Percentiles rank a stretch among this genome's conserved stretches.
Conservation (phyloP, 1,140 invertebrate genomes). For the Drosophila lini region DNA sequence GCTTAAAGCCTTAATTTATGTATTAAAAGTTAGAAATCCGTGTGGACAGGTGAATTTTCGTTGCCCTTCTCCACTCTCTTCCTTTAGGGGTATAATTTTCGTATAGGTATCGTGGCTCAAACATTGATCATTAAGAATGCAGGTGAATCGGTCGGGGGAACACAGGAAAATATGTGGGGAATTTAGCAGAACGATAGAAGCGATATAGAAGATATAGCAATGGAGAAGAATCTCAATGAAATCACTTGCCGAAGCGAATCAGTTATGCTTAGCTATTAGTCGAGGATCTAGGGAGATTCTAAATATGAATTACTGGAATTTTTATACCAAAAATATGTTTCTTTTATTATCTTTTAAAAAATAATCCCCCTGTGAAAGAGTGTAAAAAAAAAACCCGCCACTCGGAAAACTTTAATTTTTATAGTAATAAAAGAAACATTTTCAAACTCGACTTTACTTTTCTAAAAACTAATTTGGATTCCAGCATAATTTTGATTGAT, state of each 20-base stretch:
- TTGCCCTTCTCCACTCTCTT: slow-evolving; percentile 5
- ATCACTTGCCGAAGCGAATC: slow-evolving; percentile 10
- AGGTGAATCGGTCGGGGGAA: slow-evolving; percentile 20
- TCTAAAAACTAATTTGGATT: not conserved
- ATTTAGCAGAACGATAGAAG: slow-evolving; percentile 1
- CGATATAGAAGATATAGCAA: not conserved
- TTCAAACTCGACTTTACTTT: not conserved
- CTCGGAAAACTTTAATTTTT: too few species aligned
- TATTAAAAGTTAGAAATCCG: slow-evolving; percentile 82
- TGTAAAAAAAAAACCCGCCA: too few species aligned
- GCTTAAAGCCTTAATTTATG: slow-evolving; percentile 77
- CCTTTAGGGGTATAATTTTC: slow-evolving; percentile 57
- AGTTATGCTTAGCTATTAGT: not conserved
- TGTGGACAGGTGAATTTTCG: slow-evolving; percentile 77
- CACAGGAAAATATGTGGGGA: slow-evolving; percentile 32
- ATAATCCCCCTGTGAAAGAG: too few species aligned
- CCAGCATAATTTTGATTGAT: not conserved
- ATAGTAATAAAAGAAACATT: too few species aligned
- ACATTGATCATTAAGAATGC: slow-evolving; percentile 48
- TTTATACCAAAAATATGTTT: too few species aligned
- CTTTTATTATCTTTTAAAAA: too few species aligned
- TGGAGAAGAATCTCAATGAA: slow-evolving; percentile 21
- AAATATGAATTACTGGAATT: not conserved
- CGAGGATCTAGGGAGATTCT: too few species aligned
- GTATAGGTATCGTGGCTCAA: slow-evolving; percentile 11